A percentile compares a stretch with the other conserved stretches of the same genome.
These are phyloP conservation scores for Phyllostomus discolor DNA, from an alignment of 2,113 vertebrate species.

Conservation along the genomic window DNA sequence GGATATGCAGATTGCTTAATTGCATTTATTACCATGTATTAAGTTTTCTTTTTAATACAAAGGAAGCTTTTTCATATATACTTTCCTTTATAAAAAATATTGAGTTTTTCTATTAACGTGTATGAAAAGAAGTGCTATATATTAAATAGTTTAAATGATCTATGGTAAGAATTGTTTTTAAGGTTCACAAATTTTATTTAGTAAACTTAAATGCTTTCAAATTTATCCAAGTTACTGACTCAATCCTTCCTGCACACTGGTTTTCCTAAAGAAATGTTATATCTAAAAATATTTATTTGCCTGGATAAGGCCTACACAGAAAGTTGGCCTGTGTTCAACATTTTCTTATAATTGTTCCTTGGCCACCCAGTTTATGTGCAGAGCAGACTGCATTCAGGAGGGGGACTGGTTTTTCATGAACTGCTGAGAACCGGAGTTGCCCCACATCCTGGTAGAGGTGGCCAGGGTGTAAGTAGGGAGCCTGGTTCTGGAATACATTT, in stretches of 20 bases:
- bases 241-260: not conserved
- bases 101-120: not conserved
- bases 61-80: not conserved
- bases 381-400: not conserved
- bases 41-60: not conserved
- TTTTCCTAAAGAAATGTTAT: not conserved
- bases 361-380: not conserved
- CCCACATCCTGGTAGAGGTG: not conserved
- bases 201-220: not conserved
- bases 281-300: slow-evolving; percentile 28
- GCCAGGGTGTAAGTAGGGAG: not conserved
- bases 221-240: not conserved
- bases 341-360: not conserved
- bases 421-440: not conserved
- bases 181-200: not conserved
- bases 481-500: not conserved
- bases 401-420: not conserved
- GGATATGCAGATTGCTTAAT: not conserved
- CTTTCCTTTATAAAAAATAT: not conserved
- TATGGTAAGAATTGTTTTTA: not conserved
- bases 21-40: not conserved
- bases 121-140: slow-evolving; percentile 4
- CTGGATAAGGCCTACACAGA: not conserved
- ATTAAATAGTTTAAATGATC: not conserved
- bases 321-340: not conserved